Evolutionary conservation across 2,113 vertebrate species (phyloP), one percentile per base, ranked within the genome.

Genomic region (Pristiophorus japonicus): DNA sequence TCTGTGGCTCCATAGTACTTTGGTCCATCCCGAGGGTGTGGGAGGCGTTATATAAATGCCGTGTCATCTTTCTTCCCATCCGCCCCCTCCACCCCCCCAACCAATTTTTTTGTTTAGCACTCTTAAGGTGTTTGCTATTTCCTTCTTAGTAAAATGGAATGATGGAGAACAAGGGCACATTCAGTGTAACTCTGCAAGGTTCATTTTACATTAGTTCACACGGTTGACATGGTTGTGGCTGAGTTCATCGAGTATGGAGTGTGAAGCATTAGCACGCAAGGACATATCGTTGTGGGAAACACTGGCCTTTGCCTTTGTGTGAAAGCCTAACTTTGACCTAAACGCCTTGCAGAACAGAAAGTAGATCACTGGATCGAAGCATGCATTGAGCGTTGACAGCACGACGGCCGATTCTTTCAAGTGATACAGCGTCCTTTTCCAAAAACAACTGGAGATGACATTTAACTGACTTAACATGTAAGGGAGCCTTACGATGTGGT

Each of bases 341-440:
- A 94, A 94, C 30, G 63, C 63, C 42, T 94, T 94, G 92, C 92
- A 94, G 30, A 45, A 98, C 0, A 98, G 96, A 63, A 96, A 96
- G 95, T 96, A 96, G 70, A 96, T 96, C 70, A 96, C 67, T 14
- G 96, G 96, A 73, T 96, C 96, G 59, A 96, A 70, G 95, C 98
- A 98, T 65, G 98, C 97, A 51, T 98, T 98, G 81, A 97, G 91
- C 0, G 97, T 97, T 0, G 97, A 97, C 96, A 97, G 59, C 22
- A 97, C 62, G 1, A 97, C 51, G 4, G 91, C 96, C 38, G 96
- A 1, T 94, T 98, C 97, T 96, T 97, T 98, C 47, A 97, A 63
- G 95, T 97, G 96, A 67, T 96, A 97, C 63, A 97, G 95, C 0
- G 11, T 59, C 20, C 65, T 95, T 0, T 22, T 59, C 94, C 63